Conservation (phyloP, 2,797 vertebrate genomes). For the Periophthalmus magnuspinnatus region DNA sequence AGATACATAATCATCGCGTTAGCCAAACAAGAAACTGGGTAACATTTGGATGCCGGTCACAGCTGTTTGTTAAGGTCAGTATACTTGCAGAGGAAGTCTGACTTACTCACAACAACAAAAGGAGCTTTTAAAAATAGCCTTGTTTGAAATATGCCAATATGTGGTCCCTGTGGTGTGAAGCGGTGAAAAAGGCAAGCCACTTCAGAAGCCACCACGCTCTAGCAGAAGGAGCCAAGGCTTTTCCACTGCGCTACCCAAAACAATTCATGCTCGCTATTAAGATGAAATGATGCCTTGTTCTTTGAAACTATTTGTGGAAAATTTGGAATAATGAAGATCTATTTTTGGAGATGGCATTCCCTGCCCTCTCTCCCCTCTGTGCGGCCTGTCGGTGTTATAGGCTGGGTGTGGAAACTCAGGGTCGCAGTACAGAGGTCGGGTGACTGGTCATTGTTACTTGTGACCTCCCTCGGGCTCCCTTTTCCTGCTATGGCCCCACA, state of each 20-base stretch:
- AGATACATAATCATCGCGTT: not conserved
- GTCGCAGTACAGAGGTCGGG: conserved; percentile 84
- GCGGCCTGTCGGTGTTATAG: conserved; percentile 50
- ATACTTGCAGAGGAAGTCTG: conserved; percentile 71
- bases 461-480: conserved; percentile 77
- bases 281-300: conserved; percentile 78
- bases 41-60: conserved; percentile 60
- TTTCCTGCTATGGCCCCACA: conserved; percentile 88
- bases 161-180: conserved; percentile 73
- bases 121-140: conserved; percentile 68
- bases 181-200: conserved; percentile 68
- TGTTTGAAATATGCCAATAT: conserved; percentile 76
- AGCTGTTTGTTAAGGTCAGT: conserved; percentile 72
- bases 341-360: conserved; percentile 78
- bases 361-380: conserved; percentile 51
- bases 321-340: conserved; percentile 75
- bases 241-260: conserved; percentile 75
- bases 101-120: conserved; percentile 72
- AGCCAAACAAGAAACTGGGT: conserved; percentile 57
- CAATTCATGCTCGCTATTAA: conserved; percentile 75
- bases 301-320: conserved; percentile 79
- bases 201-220: conserved; percentile 67
- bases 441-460: conserved; percentile 87
- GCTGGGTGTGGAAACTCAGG: conserved; percentile 90
- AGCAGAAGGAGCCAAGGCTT: conserved; percentile 67